A percentile compares a stretch with the other conserved stretches of the same genome.
Evolutionary conservation across 1,140 invertebrate genomes (phyloP).

Genomic region (Reticulitermes speratus): DNA sequence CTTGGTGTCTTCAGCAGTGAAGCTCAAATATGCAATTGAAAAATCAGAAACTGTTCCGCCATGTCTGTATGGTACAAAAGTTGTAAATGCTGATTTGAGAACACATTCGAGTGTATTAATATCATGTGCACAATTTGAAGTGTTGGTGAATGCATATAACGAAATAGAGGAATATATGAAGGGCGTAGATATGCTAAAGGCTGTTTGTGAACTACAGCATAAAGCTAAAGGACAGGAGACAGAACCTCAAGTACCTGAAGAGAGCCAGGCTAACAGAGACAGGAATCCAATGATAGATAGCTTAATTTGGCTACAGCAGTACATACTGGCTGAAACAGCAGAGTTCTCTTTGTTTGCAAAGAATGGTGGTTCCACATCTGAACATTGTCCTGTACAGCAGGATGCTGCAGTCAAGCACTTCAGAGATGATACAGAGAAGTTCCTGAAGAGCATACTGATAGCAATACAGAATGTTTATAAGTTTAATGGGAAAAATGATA

Average conservation of each 20-base stretch:
- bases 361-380: neutral
- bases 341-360: neutral
- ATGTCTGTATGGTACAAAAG: neutral
- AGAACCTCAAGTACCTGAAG: constrained; percentile 22
- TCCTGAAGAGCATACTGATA: constrained; percentile 60
- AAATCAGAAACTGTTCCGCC: neutral
- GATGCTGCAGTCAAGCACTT: constrained; percentile 38
- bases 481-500: constrained; percentile 43
- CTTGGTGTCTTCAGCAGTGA: constrained; percentile 36
- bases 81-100: neutral
- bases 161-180: neutral
- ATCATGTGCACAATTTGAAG: constrained; percentile 8
- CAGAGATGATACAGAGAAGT: constrained; percentile 51
- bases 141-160: neutral
- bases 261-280: neutral
- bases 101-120: neutral
- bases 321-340: neutral
- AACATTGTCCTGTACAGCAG: too few relatives aligned
- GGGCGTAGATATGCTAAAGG: constrained; percentile 43
- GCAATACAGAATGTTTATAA: constrained; percentile 71
- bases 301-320: neutral
- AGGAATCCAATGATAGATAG: neutral
- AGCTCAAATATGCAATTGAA: neutral
- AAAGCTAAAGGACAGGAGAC: neutral
- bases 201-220: constrained; percentile 39